phyloP scores from a whole-genome alignment of 2,888 invertebrate species.

The Crematogaster levior region DNA sequence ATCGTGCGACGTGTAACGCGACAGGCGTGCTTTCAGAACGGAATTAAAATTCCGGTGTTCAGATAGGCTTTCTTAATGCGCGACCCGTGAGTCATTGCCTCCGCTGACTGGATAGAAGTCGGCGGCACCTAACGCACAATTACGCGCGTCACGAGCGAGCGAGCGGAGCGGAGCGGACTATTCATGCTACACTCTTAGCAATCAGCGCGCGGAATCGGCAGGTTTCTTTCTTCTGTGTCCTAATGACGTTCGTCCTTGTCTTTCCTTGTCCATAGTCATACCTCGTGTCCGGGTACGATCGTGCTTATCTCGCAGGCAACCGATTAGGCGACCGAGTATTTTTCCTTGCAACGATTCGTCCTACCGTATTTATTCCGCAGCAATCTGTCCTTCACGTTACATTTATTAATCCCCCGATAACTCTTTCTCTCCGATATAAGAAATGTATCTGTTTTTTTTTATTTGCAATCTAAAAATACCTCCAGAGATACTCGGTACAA shows the following conservation, averaged over 20 bases:
- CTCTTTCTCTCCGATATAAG: neutral
- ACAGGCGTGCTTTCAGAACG: slow-evolving; percentile 29
- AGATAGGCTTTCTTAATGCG: slow-evolving; percentile 56
- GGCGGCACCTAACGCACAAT: slow-evolving; percentile 65
- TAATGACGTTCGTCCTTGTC: slow-evolving; percentile 54
- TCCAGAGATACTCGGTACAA: neutral
- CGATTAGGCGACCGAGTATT: slow-evolving; percentile 22
- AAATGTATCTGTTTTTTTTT: neutral
- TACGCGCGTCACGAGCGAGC: slow-evolving; percentile 42
- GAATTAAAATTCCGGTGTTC: slow-evolving; percentile 37
- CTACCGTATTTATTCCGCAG: neutral
- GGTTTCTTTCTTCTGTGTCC: slow-evolving; percentile 38
- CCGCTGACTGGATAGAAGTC: slow-evolving; percentile 33
- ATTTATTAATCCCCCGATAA: neutral
- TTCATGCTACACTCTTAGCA: slow-evolving; percentile 51
- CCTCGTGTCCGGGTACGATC: slow-evolving; percentile 18
- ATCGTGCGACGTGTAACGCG: slow-evolving; percentile 42
- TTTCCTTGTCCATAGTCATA: slow-evolving; percentile 40
- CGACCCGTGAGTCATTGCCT: slow-evolving; percentile 68
- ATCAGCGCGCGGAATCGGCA: slow-evolving; percentile 60
- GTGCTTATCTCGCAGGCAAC: slow-evolving; percentile 37
- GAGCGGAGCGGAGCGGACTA: slow-evolving; percentile 32
- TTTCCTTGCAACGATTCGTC: neutral
- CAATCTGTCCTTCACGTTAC: neutral
- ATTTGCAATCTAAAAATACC: neutral